Percentiles rank a stretch among this genome's conserved stretches.
These are phyloP conservation scores for Merops nubicus DNA, from an alignment of 2,113 vertebrate species.

Conservation along the genomic window DNA sequence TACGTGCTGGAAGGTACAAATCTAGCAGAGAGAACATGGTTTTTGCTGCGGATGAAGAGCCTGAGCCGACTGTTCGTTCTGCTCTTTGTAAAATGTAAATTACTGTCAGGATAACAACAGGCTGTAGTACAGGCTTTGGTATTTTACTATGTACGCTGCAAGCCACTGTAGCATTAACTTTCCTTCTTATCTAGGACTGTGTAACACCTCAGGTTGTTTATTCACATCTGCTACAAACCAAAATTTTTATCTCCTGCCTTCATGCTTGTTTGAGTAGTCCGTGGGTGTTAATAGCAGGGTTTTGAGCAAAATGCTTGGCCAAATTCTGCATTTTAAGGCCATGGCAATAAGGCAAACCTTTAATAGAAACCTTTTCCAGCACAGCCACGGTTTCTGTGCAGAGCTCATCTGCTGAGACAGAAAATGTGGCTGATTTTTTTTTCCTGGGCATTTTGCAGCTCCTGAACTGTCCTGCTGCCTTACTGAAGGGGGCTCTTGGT, in stretches of 20 bases:
- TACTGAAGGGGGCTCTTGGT: too few relatives aligned
- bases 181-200: neutral
- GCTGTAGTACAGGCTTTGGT: neutral
- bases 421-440: neutral
- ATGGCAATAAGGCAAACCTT: neutral
- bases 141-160: neutral
- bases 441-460: neutral
- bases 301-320: neutral
- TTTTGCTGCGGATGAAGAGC: neutral
- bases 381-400: rapidly evolving
- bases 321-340: neutral
- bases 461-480: neutral
- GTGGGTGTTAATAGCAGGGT: neutral
- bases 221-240: neutral
- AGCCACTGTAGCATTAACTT: neutral
- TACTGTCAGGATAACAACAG: neutral
- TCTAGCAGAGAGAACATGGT: rapidly evolving
- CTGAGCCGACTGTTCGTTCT: neutral
- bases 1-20: neutral
- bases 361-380: neutral
- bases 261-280: neutral
- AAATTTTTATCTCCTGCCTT: neutral
- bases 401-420: neutral
- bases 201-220: neutral
- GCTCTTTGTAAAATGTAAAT: neutral